A percentile compares a stretch with the other conserved stretches of the same genome.
Conservation (phyloP, 1,140 invertebrate species). For the Pogonus chalceus region DNA sequence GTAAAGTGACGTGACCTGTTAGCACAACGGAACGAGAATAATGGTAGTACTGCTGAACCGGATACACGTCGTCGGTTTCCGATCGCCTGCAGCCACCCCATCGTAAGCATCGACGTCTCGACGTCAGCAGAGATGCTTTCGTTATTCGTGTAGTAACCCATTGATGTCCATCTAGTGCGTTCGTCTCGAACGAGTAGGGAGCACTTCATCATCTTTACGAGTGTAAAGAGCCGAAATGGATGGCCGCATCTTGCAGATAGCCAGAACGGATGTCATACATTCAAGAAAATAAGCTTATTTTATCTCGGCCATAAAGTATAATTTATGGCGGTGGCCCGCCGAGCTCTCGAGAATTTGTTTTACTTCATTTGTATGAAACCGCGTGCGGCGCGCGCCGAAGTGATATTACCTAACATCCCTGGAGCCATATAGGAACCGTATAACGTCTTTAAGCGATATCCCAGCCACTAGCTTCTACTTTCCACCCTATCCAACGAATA, state of each 20-base stretch:
- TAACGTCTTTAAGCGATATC: slow-evolving; percentile 10
- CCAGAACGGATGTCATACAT: slow-evolving; percentile 33
- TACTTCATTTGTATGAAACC: slow-evolving; percentile 26
- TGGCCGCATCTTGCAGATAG: slow-evolving; percentile 31
- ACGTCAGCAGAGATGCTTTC: background rate
- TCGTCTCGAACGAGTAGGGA: slow-evolving; percentile 8
- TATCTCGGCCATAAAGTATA: slow-evolving; percentile 31
- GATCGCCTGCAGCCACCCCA: background rate
- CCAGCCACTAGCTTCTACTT: slow-evolving; percentile 14
- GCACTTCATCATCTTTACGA: slow-evolving; percentile 25
- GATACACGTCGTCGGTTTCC: no score
- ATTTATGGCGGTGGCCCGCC: slow-evolving; percentile 22
- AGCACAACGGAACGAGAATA: no score
- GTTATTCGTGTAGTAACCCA: no score
- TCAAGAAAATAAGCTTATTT: slow-evolving; percentile 34
- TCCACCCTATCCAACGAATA: slow-evolving; percentile 2
- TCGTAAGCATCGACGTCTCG: background rate
- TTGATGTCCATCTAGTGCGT: background rate
- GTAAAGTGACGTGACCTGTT: no score
- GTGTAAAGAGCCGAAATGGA: slow-evolving; percentile 23
- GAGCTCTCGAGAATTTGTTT: slow-evolving; percentile 21
- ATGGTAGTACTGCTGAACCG: no score
- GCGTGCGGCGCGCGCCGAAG: slow-evolving; percentile 10
- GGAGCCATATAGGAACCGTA: background rate
- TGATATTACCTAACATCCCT: slow-evolving; percentile 2